Percentiles rank a stretch among this genome's conserved stretches.
Evolutionary conservation across 2,888 invertebrate genomes (phyloP).

Genomic region (Tethea ocularis): DNA sequence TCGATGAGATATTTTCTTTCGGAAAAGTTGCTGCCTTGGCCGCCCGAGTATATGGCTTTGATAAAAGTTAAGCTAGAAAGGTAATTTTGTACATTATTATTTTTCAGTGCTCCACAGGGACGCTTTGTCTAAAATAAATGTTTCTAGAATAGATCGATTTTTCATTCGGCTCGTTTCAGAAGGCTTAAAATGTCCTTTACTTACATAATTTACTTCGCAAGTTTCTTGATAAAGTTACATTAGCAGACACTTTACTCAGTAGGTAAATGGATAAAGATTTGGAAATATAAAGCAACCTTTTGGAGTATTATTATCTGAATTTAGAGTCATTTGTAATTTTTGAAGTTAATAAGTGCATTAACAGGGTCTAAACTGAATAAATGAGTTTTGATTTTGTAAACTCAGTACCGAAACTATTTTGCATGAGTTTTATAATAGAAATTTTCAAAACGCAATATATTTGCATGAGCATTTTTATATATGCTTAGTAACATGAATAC

Average conservation of each 20-base stretch:
- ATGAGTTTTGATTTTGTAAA: too few species aligned
- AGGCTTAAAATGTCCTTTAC: slow-evolving; percentile 15
- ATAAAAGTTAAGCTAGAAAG: slow-evolving; percentile 56
- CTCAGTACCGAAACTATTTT: too few species aligned
- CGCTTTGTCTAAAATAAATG: slow-evolving; percentile 55
- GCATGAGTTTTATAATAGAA: too few species aligned
- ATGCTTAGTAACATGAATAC: background rate
- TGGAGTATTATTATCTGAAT: background rate
- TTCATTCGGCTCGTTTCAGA: slow-evolving; percentile 34
- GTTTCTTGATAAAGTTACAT: background rate
- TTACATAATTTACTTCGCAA: slow-evolving; percentile 17
- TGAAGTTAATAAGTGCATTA: too few species aligned
- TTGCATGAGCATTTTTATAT: background rate
- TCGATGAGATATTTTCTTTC: slow-evolving; percentile 51
- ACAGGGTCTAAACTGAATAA: too few species aligned
- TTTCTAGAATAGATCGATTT: slow-evolving; percentile 52
- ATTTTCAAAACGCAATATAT: background rate
- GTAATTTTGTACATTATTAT: slow-evolving; percentile 68
- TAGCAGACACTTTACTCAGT: background rate
- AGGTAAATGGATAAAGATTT: background rate
- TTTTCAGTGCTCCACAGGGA: slow-evolving; percentile 52
- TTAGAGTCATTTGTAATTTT: background rate
- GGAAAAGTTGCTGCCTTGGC: slow-evolving; percentile 42
- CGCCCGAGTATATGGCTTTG: slow-evolving; percentile 36
- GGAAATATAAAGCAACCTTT: background rate